Base-by-base conservation (phyloP, 2,888 invertebrate genomes). In the Calliopum simillimum region DNA sequence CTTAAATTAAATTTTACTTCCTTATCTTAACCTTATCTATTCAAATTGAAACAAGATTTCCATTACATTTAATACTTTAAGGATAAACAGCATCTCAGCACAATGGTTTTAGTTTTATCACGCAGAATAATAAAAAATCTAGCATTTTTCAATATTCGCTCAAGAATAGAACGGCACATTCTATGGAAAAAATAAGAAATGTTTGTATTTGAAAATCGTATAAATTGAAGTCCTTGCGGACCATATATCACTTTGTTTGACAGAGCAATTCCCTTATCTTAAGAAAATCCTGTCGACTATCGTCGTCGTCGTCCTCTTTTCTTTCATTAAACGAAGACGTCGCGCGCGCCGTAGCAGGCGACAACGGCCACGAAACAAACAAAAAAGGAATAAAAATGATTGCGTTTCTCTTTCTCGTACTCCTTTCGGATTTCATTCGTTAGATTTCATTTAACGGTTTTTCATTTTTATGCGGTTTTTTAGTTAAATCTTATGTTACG, bases 191-290 rank as follows among this genome's bases (percentile, higher is more conserved):
- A 6, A 33, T 33, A 33, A 33, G 2, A 33, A 33, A 33, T 33
- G 33, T 33, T 33, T 33, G 33, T 61, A 61, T 83, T 83, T 83
- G 81, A 82, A 81, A 82, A 83, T 81, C 82, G 83, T 81, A 82
- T 81, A 81, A 82, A 84, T 84, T 83, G 84, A 89, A 89, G 89
- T 89, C 89, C 88, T 84, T 82, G 81, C 88, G 88, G 88, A 88
- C 89, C 88, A 89, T 89, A 90, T 90, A 90, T 90, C 89, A 89
- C 89, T 89, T 86, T 87, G 87, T 88, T 88, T 89, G 89, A 89
- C 89, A 89, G 89, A 89, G 89, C 89, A 89, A 89, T 89, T 89
- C 89, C 89, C 89, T 88, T 88, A 89, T 88, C 88, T 88, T 80
- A 80, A 81, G 80, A 80, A 81, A 84, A 84, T 81, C 82, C 84